phyloP scores from a whole-genome alignment of 2,888 invertebrate genomes.

The Siphlonurus alternatus region DNA sequence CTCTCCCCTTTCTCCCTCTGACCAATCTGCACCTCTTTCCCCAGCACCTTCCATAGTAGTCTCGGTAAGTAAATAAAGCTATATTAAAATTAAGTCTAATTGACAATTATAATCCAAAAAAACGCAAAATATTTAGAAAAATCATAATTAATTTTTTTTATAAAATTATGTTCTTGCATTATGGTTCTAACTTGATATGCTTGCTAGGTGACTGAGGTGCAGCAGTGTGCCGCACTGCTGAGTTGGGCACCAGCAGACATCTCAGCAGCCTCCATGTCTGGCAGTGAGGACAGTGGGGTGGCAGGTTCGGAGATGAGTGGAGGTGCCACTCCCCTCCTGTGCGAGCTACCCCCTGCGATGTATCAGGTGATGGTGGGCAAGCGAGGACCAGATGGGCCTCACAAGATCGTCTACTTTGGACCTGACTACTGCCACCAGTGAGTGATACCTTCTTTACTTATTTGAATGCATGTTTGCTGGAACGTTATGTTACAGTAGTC shows the following conservation, averaged over 20 bases:
- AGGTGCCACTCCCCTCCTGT: neutral
- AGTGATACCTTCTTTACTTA: conserved; percentile 23
- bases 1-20: neutral
- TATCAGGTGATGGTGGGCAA: conserved; percentile 71
- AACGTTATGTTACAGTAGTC: too few relatives aligned
- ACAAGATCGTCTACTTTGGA: conserved; percentile 70
- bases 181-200: too few relatives aligned
- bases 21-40: neutral
- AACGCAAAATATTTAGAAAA: too few relatives aligned
- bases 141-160: too few relatives aligned
- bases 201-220: neutral
- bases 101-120: too few relatives aligned
- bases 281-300: conserved; percentile 1
- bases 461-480: neutral
- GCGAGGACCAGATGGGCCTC: conserved; percentile 60
- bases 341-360: neutral
- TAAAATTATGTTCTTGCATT: too few relatives aligned
- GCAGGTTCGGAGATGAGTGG: neutral
- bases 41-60: neutral
- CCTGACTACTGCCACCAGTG: conserved; percentile 47
- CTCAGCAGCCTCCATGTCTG: neutral
- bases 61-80: neutral
- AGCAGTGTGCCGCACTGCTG: neutral
- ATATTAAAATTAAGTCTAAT: too few relatives aligned
- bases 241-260: neutral